These are phyloP conservation scores for Erethizon dorsatum DNA, from an alignment of 2,797 vertebrate genomes.

Conservation along the genomic window DNA sequence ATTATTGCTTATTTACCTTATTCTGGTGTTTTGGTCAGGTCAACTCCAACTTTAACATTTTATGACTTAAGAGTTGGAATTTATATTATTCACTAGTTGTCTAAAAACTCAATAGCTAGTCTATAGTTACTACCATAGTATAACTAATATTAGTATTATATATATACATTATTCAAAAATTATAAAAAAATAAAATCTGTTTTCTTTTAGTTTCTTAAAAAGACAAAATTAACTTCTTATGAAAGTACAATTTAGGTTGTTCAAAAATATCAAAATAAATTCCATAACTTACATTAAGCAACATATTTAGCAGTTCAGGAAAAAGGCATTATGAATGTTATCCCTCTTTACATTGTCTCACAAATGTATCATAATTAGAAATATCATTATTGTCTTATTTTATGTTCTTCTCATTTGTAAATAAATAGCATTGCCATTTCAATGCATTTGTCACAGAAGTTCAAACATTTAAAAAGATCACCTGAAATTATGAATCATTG, in stretches of 20 bases:
- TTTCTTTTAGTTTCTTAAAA: constrained; percentile 9
- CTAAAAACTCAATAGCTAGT: background rate
- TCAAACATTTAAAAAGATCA: constrained; percentile 58
- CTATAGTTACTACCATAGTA: background rate
- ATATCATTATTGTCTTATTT: background rate
- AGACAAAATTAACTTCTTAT: background rate
- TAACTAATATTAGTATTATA: background rate
- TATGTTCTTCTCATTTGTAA: background rate
- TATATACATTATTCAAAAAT: background rate
- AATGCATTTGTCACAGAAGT: background rate
- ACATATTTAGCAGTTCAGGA: background rate
- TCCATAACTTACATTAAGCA: background rate
- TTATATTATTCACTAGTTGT: background rate
- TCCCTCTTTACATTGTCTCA: background rate
- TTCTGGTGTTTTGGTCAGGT: background rate
- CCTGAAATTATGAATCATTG: constrained; percentile 22
- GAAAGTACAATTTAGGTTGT: background rate
- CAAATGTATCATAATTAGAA: background rate
- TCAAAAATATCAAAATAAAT: constrained; percentile 13
- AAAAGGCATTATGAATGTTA: background rate
- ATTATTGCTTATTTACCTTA: background rate
- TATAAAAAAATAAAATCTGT: background rate
- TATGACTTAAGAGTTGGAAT: background rate
- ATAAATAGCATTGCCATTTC: background rate
- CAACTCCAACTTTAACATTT: background rate